Evolutionary conservation across 2,797 vertebrate genomes (phyloP).

Genomic region (Apogon hyalosoma): DNA sequence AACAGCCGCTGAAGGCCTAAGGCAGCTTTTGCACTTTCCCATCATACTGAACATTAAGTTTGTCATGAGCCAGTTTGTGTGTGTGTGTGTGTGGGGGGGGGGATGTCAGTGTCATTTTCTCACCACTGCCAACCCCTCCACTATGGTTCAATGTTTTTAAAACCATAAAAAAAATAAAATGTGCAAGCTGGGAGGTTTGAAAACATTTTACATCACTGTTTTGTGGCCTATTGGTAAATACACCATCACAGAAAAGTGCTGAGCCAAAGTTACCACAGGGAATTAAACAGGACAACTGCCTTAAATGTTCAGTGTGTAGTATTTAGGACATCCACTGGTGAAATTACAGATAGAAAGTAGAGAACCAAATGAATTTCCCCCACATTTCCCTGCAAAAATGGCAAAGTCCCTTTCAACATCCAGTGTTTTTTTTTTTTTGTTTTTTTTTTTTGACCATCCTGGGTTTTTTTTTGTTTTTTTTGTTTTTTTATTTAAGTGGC

Average conservation of each 20-base stretch:
- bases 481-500: too few species aligned
- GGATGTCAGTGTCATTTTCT: conserved; percentile 3
- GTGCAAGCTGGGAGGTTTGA: neutral
- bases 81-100: too few species aligned
- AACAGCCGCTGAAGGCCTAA: too few species aligned
- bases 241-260: conserved; percentile 9
- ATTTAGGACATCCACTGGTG: too few species aligned
- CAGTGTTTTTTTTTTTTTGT: too few species aligned
- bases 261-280: conserved; percentile 24
- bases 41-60: neutral
- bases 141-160: conserved; percentile 22
- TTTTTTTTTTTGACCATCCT: too few species aligned
- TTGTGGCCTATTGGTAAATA: conserved; percentile 29
- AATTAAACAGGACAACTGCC: conserved; percentile 4
- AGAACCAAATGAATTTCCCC: too few species aligned
- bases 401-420: too few species aligned
- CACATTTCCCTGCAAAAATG: too few species aligned
- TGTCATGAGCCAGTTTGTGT: neutral
- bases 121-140: neutral
- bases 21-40: neutral
- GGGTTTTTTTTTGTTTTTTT: too few species aligned
- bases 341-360: too few species aligned
- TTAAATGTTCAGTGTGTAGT: neutral
- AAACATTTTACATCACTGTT: conserved; percentile 1
- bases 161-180: conserved; percentile 16